These are phyloP conservation scores for Parauchenoglanis ngamensis DNA, from an alignment of 2,797 vertebrate species.

Conservation along the genomic window DNA sequence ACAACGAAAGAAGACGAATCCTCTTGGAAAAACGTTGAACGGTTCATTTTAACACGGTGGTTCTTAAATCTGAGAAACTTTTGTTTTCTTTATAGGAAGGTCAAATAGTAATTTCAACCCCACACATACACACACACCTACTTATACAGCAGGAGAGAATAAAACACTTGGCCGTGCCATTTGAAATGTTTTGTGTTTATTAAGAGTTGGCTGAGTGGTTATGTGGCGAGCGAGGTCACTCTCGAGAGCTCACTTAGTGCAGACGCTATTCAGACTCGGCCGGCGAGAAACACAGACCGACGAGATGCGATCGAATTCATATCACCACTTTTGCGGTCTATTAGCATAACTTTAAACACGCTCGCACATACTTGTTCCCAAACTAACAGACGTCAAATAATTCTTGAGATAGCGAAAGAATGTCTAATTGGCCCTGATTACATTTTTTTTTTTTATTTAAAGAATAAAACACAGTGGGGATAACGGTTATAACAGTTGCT, in stretches of 20 bases:
- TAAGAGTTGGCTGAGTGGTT: conserved; percentile 31
- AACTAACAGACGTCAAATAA: neutral
- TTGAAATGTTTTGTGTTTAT: conserved; percentile 25
- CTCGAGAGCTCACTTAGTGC: conserved; percentile 24
- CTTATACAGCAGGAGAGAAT: conserved; percentile 17
- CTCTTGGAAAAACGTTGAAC: neutral
- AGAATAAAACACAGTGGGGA: neutral
- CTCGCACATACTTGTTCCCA: neutral
- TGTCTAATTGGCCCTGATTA: neutral
- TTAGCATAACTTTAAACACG: neutral
- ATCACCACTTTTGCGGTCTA: neutral
- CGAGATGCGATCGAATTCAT: conserved; percentile 22
- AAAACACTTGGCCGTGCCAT: conserved; percentile 21
- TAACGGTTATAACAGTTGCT: neutral
- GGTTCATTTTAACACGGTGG: neutral
- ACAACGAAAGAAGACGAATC: neutral
- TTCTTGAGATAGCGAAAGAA: neutral
- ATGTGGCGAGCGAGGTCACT: conserved; percentile 28
- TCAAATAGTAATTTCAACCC: neutral
- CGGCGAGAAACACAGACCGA: neutral
- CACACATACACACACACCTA: conserved; percentile 21
- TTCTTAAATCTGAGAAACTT: neutral
- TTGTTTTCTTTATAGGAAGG: conserved; percentile 9
- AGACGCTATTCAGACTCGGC: conserved; percentile 21
- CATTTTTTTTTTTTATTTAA: neutral